Evolutionary conservation across 2,888 invertebrate species (phyloP).

Genomic region (Eupithecia pulchellata): DNA sequence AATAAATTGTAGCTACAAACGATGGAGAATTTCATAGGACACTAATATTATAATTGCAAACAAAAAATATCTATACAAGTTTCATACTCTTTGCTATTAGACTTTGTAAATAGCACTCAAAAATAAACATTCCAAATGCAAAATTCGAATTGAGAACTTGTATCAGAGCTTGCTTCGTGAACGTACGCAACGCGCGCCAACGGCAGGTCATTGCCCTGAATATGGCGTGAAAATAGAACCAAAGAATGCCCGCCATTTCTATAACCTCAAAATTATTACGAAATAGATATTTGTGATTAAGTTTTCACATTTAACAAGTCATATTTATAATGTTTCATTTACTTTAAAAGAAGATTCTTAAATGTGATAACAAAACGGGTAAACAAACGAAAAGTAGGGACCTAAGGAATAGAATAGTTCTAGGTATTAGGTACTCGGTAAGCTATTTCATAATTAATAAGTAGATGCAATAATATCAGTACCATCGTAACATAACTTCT

Average conservation of each 20-base stretch:
- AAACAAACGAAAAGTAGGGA: background rate
- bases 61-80: background rate
- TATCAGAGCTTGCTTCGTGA: conserved; percentile 58
- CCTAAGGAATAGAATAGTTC: too few relatives aligned
- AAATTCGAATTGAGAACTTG: conserved; percentile 57
- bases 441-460: background rate
- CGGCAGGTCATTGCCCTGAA: conserved; percentile 74
- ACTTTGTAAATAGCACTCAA: conserved; percentile 27
- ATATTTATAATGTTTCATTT: background rate
- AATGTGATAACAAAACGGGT: background rate
- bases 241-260: conserved; percentile 81
- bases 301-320: conserved; percentile 37
- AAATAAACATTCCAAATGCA: conserved; percentile 52
- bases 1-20: background rate
- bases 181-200: conserved; percentile 61
- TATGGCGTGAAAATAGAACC: conserved; percentile 83
- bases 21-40: background rate
- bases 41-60: background rate
- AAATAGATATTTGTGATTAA: conserved; percentile 48
- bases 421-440: background rate
- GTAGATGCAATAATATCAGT: background rate
- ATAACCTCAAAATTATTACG: conserved; percentile 79
- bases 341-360: background rate
- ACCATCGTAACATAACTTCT: background rate
- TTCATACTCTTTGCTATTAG: background rate